These are phyloP conservation scores for Candoia aspera DNA, from an alignment of 2,113 vertebrate genomes.

Conservation along the genomic window DNA sequence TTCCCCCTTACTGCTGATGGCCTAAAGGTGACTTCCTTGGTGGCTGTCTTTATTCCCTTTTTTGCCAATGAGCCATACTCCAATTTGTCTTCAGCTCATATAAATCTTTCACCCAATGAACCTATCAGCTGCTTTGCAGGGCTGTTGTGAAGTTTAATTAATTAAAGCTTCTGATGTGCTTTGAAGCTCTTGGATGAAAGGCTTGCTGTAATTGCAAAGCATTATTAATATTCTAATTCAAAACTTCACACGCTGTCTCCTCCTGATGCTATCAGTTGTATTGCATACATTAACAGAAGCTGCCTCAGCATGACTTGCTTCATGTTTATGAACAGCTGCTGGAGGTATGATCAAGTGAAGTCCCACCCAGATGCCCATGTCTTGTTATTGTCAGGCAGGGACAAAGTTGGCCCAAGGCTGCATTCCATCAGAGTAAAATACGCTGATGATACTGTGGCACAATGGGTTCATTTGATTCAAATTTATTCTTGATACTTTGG, in stretches of 20 bases:
- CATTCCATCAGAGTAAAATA: background rate
- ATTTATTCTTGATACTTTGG: constrained; percentile 5
- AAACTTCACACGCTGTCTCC: constrained; percentile 63
- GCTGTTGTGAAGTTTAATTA: constrained; percentile 58
- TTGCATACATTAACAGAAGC: constrained; percentile 59
- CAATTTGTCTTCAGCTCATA: background rate
- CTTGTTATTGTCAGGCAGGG: constrained; percentile 6
- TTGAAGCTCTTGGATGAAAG: constrained; percentile 73
- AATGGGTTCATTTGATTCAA: constrained; percentile 2
- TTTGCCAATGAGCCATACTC: background rate
- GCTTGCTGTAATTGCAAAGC: constrained; percentile 68
- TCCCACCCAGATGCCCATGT: constrained; percentile 9
- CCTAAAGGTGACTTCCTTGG: background rate
- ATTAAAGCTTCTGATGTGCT: constrained; percentile 66
- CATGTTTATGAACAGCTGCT: constrained; percentile 25
- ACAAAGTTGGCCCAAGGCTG: background rate
- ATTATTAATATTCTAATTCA: constrained; percentile 68
- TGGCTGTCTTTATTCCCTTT: constrained; percentile 22
- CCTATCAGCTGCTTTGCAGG: constrained; percentile 43
- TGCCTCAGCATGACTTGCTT: constrained; percentile 52
- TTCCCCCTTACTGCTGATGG: background rate
- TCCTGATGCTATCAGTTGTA: constrained; percentile 65
- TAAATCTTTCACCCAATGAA: constrained; percentile 22
- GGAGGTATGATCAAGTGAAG: constrained; percentile 27
- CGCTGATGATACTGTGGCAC: background rate